Conservation (phyloP, 2,113 vertebrate genomes). For the Cathartes aura region DNA sequence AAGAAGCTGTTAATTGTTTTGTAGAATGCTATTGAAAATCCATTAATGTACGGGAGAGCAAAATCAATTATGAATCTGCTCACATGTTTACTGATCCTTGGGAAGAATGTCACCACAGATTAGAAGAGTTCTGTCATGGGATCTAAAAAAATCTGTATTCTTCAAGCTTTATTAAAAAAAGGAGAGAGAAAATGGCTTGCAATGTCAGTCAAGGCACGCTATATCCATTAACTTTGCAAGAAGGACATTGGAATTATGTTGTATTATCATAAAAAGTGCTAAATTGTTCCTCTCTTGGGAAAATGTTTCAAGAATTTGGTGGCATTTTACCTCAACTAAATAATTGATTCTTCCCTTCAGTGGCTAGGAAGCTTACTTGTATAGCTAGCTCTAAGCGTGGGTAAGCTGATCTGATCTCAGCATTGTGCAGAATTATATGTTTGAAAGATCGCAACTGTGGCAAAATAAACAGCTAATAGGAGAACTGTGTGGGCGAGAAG, state of each 20-base stretch:
- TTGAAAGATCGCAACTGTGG: not conserved
- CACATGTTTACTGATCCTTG: not conserved
- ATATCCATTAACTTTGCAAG: not conserved
- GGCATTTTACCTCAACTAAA: not conserved
- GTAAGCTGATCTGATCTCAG: not conserved
- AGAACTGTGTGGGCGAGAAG: not conserved
- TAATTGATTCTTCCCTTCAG: not conserved
- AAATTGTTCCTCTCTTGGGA: not conserved
- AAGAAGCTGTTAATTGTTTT: not conserved
- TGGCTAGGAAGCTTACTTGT: not conserved
- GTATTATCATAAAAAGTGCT: not conserved
- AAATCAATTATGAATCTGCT: not conserved
- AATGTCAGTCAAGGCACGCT: not conserved
- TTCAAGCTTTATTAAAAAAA: not conserved
- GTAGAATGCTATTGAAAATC: conserved; percentile 13
- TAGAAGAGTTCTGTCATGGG: not conserved
- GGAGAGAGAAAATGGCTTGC: not conserved
- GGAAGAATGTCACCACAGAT: not conserved
- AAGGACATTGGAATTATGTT: not conserved
- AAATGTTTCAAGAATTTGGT: not conserved
- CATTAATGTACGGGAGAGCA: not conserved
- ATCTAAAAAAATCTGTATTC: not conserved
- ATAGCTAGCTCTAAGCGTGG: not conserved
- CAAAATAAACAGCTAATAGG: not conserved
- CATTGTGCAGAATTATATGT: not conserved